These are phyloP conservation scores for Branchellion lobata DNA, from an alignment of 2,888 invertebrate genomes.

Conservation along the genomic window DNA sequence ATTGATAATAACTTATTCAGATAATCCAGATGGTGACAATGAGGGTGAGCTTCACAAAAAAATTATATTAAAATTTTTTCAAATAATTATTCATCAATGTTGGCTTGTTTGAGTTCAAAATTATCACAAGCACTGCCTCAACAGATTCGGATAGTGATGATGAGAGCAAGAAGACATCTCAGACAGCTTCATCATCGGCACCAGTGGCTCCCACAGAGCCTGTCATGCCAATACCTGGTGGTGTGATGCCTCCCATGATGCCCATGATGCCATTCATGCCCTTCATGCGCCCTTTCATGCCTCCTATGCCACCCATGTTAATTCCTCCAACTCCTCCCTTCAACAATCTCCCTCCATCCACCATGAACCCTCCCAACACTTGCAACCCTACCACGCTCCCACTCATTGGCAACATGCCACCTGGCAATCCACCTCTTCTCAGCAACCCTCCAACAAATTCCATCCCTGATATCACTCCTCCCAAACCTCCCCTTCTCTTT, in stretches of 20 bases:
- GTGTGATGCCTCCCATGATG: slow-evolving; percentile 48
- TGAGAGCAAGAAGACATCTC: neutral
- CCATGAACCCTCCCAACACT: neutral
- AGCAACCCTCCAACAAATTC: neutral
- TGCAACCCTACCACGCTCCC: neutral
- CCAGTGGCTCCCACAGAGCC: neutral
- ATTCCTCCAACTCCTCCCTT: neutral
- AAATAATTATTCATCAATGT: no score
- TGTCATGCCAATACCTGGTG: slow-evolving; percentile 43
- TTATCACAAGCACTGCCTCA: no score
- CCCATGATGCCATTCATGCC: slow-evolving; percentile 44
- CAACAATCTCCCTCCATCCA: neutral
- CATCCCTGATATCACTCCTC: neutral
- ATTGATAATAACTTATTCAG: neutral
- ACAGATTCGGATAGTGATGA: slow-evolving; percentile 41
- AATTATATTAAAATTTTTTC: no score
- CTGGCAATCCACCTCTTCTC: no score
- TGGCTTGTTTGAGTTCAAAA: no score
- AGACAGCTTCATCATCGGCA: neutral
- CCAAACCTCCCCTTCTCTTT: slow-evolving; percentile 31
- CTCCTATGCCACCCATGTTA: slow-evolving; percentile 42
- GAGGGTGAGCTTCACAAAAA: neutral
- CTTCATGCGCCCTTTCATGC: slow-evolving; percentile 49
- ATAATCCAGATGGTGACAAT: neutral
- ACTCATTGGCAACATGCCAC: no score